phyloP scores from a whole-genome alignment of 2,113 vertebrate genomes.

The Trematomus loennbergii region DNA sequence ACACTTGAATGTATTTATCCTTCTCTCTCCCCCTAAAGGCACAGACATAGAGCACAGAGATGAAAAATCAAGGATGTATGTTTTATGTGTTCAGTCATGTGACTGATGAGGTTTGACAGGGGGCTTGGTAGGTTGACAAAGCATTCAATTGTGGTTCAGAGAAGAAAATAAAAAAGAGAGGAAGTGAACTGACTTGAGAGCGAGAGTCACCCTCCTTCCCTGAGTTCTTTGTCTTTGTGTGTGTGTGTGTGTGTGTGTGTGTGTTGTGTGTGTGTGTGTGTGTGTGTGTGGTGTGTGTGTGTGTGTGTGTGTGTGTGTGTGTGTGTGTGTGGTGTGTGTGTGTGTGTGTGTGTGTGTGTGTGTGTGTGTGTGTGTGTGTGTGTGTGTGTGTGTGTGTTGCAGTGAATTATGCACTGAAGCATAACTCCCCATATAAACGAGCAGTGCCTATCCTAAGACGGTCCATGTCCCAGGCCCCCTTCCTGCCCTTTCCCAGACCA shows the following conservation, averaged over 20 bases:
- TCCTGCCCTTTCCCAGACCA: constrained; percentile 34
- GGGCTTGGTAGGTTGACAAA: constrained; percentile 4
- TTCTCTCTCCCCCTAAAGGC: background rate
- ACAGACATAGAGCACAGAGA: background rate
- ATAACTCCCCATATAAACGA: constrained; percentile 23
- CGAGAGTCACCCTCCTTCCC: background rate
- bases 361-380: background rate
- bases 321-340: background rate
- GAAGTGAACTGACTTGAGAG: background rate
- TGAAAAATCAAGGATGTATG: constrained; percentile 8
- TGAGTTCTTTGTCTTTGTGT: background rate
- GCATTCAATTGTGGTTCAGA: constrained; percentile 30
- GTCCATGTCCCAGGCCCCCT: constrained; percentile 16
- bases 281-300: background rate
- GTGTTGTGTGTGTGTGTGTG: background rate
- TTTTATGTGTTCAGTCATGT: background rate
- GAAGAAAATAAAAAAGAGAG: background rate
- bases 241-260: background rate
- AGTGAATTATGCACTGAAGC: background rate
- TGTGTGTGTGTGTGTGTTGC: background rate
- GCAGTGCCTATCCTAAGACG: background rate
- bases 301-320: background rate
- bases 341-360: background rate
- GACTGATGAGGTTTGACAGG: constrained; percentile 36
- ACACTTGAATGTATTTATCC: background rate